These are phyloP conservation scores for Oriolus oriolus DNA, from an alignment of 2,113 vertebrate genomes.

Conservation along the genomic window DNA sequence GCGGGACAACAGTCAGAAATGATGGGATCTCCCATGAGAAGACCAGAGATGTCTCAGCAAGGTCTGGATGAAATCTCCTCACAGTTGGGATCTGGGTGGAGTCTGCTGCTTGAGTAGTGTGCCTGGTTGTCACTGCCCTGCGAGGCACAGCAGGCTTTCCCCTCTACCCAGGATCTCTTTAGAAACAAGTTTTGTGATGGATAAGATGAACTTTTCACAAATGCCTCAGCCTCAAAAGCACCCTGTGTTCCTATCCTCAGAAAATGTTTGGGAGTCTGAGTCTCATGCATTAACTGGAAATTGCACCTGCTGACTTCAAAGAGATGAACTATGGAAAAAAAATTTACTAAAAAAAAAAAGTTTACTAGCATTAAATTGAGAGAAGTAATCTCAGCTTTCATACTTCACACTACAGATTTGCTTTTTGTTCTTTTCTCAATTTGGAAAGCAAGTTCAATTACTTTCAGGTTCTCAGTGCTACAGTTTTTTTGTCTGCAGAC, in stretches of 20 bases:
- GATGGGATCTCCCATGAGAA: neutral
- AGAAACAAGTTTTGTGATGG: neutral
- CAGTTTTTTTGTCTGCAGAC: neutral
- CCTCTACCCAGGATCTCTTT: neutral
- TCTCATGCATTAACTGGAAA: neutral
- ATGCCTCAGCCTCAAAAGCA: neutral
- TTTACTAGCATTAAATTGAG: neutral
- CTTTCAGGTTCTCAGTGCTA: neutral
- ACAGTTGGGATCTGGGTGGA: neutral
- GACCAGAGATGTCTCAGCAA: neutral
- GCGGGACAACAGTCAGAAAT: accelerated
- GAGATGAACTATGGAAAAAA: neutral
- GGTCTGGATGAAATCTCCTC: neutral
- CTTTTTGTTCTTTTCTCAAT: neutral
- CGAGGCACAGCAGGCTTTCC: accelerated
- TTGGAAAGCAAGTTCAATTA: neutral
- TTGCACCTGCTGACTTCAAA: neutral
- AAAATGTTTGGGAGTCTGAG: neutral
- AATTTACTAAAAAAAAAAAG: too few relatives aligned
- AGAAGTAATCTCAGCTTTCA: neutral
- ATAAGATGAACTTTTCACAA: neutral
- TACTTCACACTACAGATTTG: neutral
- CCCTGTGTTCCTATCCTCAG: neutral
- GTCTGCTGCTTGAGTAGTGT: neutral
- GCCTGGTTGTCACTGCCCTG: neutral